These are phyloP conservation scores for Drosophila ironensis DNA, from an alignment of 1,140 invertebrate genomes.

Conservation along the genomic window DNA sequence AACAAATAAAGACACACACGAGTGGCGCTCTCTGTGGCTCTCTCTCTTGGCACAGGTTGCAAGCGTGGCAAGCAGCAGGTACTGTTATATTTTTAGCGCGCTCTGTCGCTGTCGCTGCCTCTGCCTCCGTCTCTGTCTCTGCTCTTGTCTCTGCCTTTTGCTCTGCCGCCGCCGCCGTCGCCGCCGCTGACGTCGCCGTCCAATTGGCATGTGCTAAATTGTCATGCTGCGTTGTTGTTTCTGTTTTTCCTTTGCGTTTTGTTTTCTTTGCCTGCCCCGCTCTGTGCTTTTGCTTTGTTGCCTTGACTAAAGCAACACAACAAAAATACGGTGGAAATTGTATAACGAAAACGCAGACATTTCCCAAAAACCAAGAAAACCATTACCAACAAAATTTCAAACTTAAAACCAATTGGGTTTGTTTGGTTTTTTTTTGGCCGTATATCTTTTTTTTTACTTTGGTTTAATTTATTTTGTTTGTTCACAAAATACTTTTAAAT, in stretches of 20 bases:
- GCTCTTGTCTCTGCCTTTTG: too few relatives aligned
- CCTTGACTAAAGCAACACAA: constrained; percentile 38
- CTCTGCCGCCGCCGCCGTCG: neutral
- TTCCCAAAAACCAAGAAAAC: too few relatives aligned
- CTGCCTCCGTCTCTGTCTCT: constrained; percentile 19
- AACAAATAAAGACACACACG: constrained; percentile 13
- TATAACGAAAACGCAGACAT: too few relatives aligned
- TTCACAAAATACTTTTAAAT: too few relatives aligned
- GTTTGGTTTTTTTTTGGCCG: too few relatives aligned
- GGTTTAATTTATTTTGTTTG: too few relatives aligned
- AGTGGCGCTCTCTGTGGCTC: neutral
- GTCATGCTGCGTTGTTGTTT: constrained; percentile 37
- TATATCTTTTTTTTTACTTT: too few relatives aligned
- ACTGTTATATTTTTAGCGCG: constrained; percentile 74
- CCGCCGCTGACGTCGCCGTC: constrained; percentile 16
- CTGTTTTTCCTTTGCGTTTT: constrained; percentile 2
- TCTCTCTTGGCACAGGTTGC: constrained; percentile 50
- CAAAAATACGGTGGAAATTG: neutral
- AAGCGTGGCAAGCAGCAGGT: constrained; percentile 67
- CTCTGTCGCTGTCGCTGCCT: constrained; percentile 1
- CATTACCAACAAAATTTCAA: too few relatives aligned
- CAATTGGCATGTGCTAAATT: constrained; percentile 75
- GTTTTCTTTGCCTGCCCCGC: neutral
- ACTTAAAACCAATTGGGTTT: too few relatives aligned
- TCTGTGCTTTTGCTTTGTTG: too few relatives aligned